phyloP scores from a whole-genome alignment of 2,113 vertebrate genomes.

The Malurus alboscapulatus region DNA sequence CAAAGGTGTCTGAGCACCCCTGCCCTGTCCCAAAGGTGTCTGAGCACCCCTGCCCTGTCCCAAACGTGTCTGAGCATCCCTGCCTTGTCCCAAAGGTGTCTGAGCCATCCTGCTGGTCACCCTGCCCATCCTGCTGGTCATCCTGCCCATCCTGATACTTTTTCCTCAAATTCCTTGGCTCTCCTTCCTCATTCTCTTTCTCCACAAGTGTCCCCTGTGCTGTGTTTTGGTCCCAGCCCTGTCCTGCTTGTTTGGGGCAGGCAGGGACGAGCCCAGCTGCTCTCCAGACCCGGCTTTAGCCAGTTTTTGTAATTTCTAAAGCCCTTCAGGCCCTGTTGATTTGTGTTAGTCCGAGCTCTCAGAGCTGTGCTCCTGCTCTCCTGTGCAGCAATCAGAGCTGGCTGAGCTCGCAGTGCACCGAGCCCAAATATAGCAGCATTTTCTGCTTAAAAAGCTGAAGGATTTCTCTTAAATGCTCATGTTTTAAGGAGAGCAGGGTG shows the following conservation, averaged over 20 bases:
- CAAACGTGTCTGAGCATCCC: too few relatives aligned
- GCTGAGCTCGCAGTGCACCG: background rate
- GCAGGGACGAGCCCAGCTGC: fast-evolving
- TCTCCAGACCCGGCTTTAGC: fast-evolving
- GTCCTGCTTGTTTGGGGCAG: background rate
- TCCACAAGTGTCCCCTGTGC: background rate
- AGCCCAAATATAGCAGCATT: background rate
- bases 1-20: too few relatives aligned
- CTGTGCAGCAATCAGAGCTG: fast-evolving
- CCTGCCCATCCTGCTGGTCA: too few relatives aligned
- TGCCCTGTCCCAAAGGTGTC: too few relatives aligned
- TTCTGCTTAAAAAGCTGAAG: background rate
- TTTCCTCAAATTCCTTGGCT: background rate
- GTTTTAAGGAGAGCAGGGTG: background rate
- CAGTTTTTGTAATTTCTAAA: fast-evolving
- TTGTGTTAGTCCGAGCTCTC: background rate
- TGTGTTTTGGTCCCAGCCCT: fast-evolving
- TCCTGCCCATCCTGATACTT: too few relatives aligned
- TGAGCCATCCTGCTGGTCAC: too few relatives aligned
- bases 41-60: too few relatives aligned
- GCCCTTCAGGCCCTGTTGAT: too few relatives aligned
- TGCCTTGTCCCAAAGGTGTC: too few relatives aligned
- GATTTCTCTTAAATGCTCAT: background rate
- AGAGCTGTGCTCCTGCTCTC: background rate
- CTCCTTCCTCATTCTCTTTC: too few relatives aligned